Evolutionary conservation across 2,113 vertebrate genomes (phyloP).

Genomic region (Muscicapa adusta): DNA sequence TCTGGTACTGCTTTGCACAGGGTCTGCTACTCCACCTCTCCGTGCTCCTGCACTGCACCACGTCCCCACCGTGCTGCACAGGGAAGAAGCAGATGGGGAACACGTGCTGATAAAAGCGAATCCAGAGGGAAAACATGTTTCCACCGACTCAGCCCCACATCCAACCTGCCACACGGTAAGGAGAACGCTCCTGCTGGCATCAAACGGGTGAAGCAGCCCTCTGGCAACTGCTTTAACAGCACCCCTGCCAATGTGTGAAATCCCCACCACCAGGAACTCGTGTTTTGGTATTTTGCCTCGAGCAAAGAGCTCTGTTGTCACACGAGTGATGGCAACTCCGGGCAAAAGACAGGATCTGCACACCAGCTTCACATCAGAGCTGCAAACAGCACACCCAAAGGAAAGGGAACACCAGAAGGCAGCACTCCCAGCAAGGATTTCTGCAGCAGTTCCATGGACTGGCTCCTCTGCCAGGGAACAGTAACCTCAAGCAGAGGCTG

Average conservation of each 20-base stretch:
- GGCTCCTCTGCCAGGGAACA: background rate
- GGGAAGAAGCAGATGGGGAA: background rate
- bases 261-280: fast-evolving
- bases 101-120: fast-evolving
- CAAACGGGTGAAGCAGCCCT: background rate
- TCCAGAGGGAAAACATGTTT: background rate
- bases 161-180: background rate
- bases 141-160: background rate
- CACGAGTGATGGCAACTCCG: background rate
- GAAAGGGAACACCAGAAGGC: background rate
- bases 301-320: background rate
- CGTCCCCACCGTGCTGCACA: fast-evolving
- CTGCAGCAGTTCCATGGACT: background rate
- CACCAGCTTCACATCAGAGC: background rate
- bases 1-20: background rate
- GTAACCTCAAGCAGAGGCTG: conserved; percentile 1
- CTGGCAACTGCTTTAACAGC: background rate
- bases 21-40: background rate
- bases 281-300: fast-evolving
- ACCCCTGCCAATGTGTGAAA: background rate
- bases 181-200: background rate
- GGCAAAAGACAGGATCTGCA: background rate
- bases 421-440: background rate
- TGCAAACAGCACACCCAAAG: background rate
- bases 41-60: background rate